Percentiles rank a stretch among this genome's conserved stretches.
These are phyloP conservation scores for Zonotrichia leucophrys DNA, from an alignment of 2,113 vertebrate species.

Conservation along the genomic window DNA sequence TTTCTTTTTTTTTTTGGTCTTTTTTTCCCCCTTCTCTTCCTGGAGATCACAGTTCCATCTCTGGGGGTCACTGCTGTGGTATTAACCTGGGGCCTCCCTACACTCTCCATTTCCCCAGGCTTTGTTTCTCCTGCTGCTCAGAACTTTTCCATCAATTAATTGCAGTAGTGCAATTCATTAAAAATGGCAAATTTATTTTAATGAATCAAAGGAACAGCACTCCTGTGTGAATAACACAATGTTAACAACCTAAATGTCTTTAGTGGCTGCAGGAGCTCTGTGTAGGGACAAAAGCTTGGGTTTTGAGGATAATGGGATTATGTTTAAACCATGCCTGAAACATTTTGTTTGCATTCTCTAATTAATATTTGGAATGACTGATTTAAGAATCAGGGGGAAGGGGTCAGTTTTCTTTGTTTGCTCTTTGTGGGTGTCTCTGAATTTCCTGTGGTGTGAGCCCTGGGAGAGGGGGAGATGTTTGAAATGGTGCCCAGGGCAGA, in stretches of 20 bases:
- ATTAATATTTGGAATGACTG: background rate
- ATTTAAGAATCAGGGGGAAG: rapidly evolving
- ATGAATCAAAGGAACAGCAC: background rate
- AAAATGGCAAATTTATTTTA: background rate
- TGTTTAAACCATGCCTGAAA: background rate
- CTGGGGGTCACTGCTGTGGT: background rate
- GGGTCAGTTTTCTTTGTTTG: background rate
- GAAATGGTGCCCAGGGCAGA: background rate
- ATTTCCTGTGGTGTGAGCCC: background rate
- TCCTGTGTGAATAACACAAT: rapidly evolving
- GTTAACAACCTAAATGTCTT: rapidly evolving
- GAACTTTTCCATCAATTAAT: background rate
- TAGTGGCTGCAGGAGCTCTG: background rate
- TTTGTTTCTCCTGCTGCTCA: background rate
- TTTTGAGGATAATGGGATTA: background rate
- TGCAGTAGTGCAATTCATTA: background rate
- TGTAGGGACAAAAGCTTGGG: background rate
- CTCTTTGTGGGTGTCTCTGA: background rate
- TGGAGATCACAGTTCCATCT: background rate
- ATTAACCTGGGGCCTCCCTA: background rate
- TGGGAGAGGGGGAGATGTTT: background rate
- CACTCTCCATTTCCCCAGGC: background rate
- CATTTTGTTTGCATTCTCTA: background rate
- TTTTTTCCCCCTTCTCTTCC: rapidly evolving
- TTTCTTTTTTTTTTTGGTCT: rapidly evolving